A percentile compares a stretch with the other conserved stretches of the same genome.
Conservation (phyloP, 1,140 invertebrate genomes). For the Plodia interpunctella region DNA sequence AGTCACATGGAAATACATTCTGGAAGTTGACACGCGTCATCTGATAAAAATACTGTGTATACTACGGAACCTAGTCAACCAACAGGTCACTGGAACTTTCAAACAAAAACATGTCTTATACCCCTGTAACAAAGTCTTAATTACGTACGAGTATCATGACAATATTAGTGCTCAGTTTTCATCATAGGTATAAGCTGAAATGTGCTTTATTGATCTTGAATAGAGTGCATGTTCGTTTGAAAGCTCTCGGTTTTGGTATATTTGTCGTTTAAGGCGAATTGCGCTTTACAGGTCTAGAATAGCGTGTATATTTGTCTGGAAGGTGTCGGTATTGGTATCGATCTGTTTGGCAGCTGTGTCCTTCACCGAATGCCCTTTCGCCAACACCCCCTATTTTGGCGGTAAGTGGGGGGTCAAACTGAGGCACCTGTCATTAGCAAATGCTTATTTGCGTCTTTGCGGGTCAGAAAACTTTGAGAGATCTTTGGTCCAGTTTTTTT, state of each 20-base stretch:
- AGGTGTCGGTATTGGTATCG: neutral
- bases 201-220: neutral
- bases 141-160: neutral
- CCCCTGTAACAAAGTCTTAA: neutral
- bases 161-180: neutral
- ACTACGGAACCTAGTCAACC: slow-evolving; percentile 6
- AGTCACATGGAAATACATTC: neutral
- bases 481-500: too few relatives aligned
- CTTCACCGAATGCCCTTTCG: slow-evolving; percentile 12
- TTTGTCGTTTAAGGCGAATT: neutral
- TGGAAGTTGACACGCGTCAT: neutral
- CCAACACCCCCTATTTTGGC: neutral
- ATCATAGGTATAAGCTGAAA: neutral
- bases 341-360: slow-evolving; percentile 6
- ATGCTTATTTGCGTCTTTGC: neutral
- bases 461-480: neutral
- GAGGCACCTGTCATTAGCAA: slow-evolving; percentile 1
- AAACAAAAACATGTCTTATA: neutral
- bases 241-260: neutral
- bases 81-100: slow-evolving; percentile 7
- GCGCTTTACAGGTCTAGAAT: neutral
- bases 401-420: neutral
- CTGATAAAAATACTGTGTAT: slow-evolving; percentile 7
- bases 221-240: neutral
- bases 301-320: neutral